Percentiles rank a stretch among this genome's conserved stretches.
Conservation (phyloP, 2,797 vertebrate genomes). For the Sebastolobus altivelis region DNA sequence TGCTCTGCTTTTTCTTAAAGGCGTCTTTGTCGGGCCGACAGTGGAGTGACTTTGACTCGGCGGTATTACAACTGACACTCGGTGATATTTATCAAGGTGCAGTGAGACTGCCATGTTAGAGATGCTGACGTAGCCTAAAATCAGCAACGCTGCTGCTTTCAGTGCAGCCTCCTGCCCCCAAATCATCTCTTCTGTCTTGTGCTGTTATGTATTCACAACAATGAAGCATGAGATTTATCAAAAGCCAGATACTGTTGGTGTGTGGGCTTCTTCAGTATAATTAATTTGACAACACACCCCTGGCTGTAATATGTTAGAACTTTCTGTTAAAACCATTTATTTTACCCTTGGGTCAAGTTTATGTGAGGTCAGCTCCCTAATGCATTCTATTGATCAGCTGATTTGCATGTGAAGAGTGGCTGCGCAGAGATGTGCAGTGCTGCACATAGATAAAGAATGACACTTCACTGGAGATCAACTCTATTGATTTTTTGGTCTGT, state of each 20-base stretch:
- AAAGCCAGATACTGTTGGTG: neutral
- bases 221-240: conserved; percentile 31
- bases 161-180: conserved; percentile 5
- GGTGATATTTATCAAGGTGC: conserved; percentile 64
- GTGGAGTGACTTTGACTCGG: conserved; percentile 57
- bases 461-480: conserved; percentile 50
- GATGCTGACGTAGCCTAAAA: conserved; percentile 50
- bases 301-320: conserved; percentile 42
- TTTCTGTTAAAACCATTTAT: conserved; percentile 56
- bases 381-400: conserved; percentile 68
- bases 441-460: conserved; percentile 60
- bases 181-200: conserved; percentile 24
- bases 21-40: conserved; percentile 37
- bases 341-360: conserved; percentile 60
- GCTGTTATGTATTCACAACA: neutral
- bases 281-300: conserved; percentile 21
- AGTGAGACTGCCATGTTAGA: conserved; percentile 42
- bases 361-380: conserved; percentile 51
- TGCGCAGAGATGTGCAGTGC: conserved; percentile 37
- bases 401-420: conserved; percentile 69
- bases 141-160: conserved; percentile 25
- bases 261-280: conserved; percentile 14
- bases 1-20: conserved; percentile 65
- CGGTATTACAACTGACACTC: conserved; percentile 32
- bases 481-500: conserved; percentile 48